A percentile compares a stretch with the other conserved stretches of the same genome.
Evolutionary conservation across 1,140 invertebrate genomes (phyloP).

Genomic region (Mizuhopecten yessoensis): DNA sequence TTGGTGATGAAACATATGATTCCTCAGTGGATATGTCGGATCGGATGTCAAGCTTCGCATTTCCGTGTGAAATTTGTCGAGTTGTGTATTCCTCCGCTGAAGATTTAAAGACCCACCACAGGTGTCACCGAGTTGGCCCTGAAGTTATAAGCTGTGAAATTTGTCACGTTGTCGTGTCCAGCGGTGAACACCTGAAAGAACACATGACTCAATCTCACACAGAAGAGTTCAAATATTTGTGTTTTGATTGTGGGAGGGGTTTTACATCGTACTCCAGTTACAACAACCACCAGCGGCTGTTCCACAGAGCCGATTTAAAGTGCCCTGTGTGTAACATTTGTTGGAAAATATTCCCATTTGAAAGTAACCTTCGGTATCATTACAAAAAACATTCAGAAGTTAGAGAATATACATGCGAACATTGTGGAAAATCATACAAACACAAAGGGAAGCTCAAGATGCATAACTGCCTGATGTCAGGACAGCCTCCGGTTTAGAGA

Average conservation of each 20-base stretch:
- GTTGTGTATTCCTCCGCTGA: not conserved
- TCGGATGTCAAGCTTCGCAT: constrained; percentile 20
- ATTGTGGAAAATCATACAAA: constrained; percentile 50
- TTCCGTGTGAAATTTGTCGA: constrained; percentile 13
- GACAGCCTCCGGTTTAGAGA: not conserved
- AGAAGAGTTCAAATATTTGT: constrained; percentile 45
- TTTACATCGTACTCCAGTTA: constrained; percentile 43
- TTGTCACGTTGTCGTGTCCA: constrained; percentile 14
- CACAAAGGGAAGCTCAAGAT: constrained; percentile 42
- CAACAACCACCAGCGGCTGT: constrained; percentile 37
- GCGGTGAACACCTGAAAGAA: not conserved
- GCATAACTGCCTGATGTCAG: not conserved
- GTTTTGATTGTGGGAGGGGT: constrained; percentile 37
- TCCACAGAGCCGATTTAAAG: constrained; percentile 18
- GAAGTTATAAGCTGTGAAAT: not conserved
- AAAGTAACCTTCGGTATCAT: constrained; percentile 47
- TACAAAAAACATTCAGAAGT: constrained; percentile 26
- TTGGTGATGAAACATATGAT: constrained; percentile 8
- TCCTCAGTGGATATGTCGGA: not conserved
- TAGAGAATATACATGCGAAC: not conserved
- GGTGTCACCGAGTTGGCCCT: not conserved
- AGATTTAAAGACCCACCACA: not conserved
- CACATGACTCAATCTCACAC: not conserved
- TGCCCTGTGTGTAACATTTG: constrained; percentile 42
- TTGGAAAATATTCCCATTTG: constrained; percentile 29